Conservation (phyloP, 2,113 vertebrate species). For the Alaudala cheleensis region DNA sequence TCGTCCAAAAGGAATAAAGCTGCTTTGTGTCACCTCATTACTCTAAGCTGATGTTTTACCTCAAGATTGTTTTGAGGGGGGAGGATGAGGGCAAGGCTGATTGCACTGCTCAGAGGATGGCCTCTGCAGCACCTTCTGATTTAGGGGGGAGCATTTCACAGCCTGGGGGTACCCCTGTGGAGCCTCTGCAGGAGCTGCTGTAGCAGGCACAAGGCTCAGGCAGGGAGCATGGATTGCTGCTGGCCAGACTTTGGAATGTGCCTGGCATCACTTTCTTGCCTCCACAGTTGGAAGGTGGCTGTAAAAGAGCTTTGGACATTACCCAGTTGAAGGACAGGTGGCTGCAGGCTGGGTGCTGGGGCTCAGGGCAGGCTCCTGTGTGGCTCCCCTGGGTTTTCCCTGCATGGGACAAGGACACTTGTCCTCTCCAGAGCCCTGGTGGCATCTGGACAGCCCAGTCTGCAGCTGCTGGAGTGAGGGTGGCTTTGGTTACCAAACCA, state of each 20-base stretch:
- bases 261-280: neutral
- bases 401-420: neutral
- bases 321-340: neutral
- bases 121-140: neutral
- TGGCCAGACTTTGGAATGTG: neutral
- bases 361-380: neutral
- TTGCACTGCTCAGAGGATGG: neutral
- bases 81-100: neutral
- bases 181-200: neutral
- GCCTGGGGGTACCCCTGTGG: fast-evolving
- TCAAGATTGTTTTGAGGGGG: neutral
- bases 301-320: neutral
- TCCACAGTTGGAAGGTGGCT: neutral
- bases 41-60: slow-evolving; percentile 38
- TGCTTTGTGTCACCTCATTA: slow-evolving; percentile 68
- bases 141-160: neutral
- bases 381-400: neutral
- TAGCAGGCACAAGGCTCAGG: fast-evolving
- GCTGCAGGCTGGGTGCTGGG: neutral
- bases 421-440: neutral
- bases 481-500: neutral
- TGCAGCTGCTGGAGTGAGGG: neutral
- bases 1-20: slow-evolving; percentile 60
- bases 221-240: neutral
- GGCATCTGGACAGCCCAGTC: neutral